phyloP scores from a whole-genome alignment of 2,113 vertebrate genomes.

The Excalfactoria chinensis region DNA sequence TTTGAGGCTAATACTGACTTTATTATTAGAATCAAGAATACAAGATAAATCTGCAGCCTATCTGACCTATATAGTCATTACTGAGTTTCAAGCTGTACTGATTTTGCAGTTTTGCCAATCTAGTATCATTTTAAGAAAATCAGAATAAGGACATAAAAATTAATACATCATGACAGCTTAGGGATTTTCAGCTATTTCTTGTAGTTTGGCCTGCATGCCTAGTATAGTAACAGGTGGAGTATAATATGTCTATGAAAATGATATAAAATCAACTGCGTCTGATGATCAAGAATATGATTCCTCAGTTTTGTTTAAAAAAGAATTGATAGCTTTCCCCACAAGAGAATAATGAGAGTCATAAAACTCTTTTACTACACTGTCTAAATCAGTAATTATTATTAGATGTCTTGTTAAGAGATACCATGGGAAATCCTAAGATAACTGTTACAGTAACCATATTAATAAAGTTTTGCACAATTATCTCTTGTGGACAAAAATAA shows the following conservation, averaged over 20 bases:
- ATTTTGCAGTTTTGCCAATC: not conserved
- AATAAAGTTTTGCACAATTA: not conserved
- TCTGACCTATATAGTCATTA: not conserved
- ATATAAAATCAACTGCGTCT: not conserved
- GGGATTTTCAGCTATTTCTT: not conserved
- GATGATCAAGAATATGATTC: not conserved
- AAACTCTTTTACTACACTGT: not conserved
- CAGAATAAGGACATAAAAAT: not conserved
- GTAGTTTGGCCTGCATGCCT: not conserved
- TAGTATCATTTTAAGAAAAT: not conserved
- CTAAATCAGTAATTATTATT: not conserved
- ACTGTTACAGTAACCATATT: not conserved
- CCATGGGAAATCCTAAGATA: not conserved
- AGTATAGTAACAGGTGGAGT: not conserved
- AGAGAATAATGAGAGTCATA: not conserved
- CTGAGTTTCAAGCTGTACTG: not conserved
- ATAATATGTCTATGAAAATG: not conserved
- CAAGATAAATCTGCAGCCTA: not conserved
- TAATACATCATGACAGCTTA: not conserved
- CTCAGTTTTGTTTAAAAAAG: not conserved
- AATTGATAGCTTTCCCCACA: not conserved
- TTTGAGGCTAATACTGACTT: not conserved
- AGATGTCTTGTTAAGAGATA: not conserved
- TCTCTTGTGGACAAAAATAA: not conserved
- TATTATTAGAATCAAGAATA: not conserved